Evolutionary conservation across 2,888 invertebrate species (phyloP).

Genomic region (Stenodera caucasica): DNA sequence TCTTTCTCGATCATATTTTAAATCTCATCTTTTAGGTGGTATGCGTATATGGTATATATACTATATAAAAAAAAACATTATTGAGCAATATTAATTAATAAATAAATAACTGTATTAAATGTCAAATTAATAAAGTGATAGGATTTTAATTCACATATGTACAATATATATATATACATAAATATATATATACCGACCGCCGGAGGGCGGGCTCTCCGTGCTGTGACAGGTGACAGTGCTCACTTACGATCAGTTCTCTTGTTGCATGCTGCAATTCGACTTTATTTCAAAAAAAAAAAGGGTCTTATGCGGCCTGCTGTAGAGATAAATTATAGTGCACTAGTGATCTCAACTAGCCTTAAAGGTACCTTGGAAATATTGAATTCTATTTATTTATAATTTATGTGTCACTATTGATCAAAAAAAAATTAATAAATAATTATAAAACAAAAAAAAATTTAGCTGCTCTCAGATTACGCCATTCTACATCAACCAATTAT

Average conservation of each 20-base stretch:
- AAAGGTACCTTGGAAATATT: slow-evolving; percentile 54
- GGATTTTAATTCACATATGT: slow-evolving; percentile 41
- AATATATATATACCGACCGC: slow-evolving; percentile 31
- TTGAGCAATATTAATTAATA: slow-evolving; percentile 55
- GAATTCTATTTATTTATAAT: slow-evolving; percentile 50
- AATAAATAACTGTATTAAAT: slow-evolving; percentile 47
- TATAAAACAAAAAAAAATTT: slow-evolving; percentile 21
- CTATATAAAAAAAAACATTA: slow-evolving; percentile 45
- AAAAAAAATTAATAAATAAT: neutral
- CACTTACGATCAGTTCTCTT: slow-evolving; percentile 42
- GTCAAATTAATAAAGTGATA: slow-evolving; percentile 56
- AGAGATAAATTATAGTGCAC: slow-evolving; percentile 50
- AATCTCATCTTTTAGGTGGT: slow-evolving; percentile 31
- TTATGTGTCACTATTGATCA: slow-evolving; percentile 42
- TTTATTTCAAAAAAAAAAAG: slow-evolving; percentile 21
- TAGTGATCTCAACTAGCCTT: slow-evolving; percentile 58
- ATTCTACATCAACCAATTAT: slow-evolving; percentile 53
- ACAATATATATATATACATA: slow-evolving; percentile 29
- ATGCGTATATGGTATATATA: slow-evolving; percentile 34
- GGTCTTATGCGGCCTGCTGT: slow-evolving; percentile 47
- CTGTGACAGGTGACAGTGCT: slow-evolving; percentile 46
- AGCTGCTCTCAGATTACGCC: slow-evolving; percentile 52
- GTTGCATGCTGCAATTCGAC: slow-evolving; percentile 33
- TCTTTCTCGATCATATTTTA: neutral
- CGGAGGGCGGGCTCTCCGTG: slow-evolving; percentile 40